Evolutionary conservation across 2,888 invertebrate species (phyloP).

Genomic region (Atherix ibis): DNA sequence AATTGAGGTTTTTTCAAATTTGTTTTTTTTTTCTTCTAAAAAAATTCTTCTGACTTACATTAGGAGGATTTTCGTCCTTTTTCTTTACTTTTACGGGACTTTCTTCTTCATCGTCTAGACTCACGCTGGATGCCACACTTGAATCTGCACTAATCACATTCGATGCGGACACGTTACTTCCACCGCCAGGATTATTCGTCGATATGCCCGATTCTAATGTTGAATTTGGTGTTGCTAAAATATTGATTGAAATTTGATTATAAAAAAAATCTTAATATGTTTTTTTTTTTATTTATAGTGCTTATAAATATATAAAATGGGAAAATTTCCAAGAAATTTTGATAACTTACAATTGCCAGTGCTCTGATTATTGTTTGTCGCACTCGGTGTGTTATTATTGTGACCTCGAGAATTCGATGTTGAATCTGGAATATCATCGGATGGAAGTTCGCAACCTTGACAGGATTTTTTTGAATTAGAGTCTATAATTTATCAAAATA

Average conservation of each 20-base stretch:
- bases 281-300: neutral
- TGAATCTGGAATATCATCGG: conserved; percentile 54
- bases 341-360: conserved; percentile 28
- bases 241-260: neutral
- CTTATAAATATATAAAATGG: neutral
- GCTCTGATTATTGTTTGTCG: conserved; percentile 54
- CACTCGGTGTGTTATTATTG: conserved; percentile 69
- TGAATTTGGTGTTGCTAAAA: conserved; percentile 30
- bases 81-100: conserved; percentile 31
- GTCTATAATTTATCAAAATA: conserved; percentile 25
- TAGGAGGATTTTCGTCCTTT: conserved; percentile 26
- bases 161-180: conserved; percentile 44
- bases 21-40: neutral
- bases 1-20: neutral
- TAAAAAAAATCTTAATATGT: neutral
- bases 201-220: conserved; percentile 31
- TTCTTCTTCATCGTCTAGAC: conserved; percentile 31
- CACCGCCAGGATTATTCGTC: conserved; percentile 55
- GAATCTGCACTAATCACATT: conserved; percentile 38
- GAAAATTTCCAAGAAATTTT: neutral
- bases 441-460: conserved; percentile 65
- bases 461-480: conserved; percentile 48
- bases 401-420: conserved; percentile 47
- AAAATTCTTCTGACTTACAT: neutral
- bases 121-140: conserved; percentile 33